Base-by-base conservation (phyloP, 30 jellyfish, hydroid and myxozoan genomes). In the Chrysaora quinquecirrha region DNA sequence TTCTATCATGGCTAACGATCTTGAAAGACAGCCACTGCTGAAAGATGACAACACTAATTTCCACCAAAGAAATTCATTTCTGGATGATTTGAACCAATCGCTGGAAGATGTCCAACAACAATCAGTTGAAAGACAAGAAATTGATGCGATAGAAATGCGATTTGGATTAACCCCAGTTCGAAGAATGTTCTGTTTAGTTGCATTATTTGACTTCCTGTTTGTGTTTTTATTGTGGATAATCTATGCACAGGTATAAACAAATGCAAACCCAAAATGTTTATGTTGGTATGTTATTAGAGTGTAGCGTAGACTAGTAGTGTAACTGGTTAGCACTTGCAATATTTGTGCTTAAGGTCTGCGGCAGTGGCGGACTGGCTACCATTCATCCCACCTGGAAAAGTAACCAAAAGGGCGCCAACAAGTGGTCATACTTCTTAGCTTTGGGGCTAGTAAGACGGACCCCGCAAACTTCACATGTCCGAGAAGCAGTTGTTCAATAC, bases 91-190 rank as follows among this genome's bases (percentile, higher is more conserved):
- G 16, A 64, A 69, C 23, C 46, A 34, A 20, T 74, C 95, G 30
- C 80, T 74, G 30, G 85, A 84, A 50, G 72, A 84, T 73, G 33
- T 73, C 0, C 74, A 73, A 64, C n/a, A n/a, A n/a, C 64, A 46
- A 21, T 38, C 71, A 35, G 18, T 66, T 23, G 85, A 71, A 16
- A 74, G 80, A 25, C 64, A 66, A 30, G 48, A 69, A 56, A 85
- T 58, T 30, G 43, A 2, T 29, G 83, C 23, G 27, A 56, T 54
- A 35, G 88, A 62, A 28, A 30, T 38, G 58, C 65, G 78, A 69
- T 81, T 75, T 75, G 95, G 95, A 1, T 72, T 93, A 61, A 77
- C 97, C 0, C 98, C 97, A 10, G 98, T 93, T 64, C 95, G 98
- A 23, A 66, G 98, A 67, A 93, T 86, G 97, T 93, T 93, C 48